Evolutionary conservation across 2,888 invertebrate genomes (phyloP).

Genomic region (Bombylius major): DNA sequence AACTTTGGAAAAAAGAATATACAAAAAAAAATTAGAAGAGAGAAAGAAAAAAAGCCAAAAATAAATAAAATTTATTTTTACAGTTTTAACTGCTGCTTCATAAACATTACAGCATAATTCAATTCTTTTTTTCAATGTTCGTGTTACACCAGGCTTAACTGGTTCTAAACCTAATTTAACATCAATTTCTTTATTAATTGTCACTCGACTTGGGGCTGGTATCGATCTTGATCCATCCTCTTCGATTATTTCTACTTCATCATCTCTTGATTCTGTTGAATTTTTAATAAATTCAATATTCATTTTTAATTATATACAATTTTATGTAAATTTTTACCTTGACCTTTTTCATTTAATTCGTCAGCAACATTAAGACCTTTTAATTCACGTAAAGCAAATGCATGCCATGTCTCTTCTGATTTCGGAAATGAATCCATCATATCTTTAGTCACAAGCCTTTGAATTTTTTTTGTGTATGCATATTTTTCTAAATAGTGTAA

Average conservation of each 20-base stretch:
- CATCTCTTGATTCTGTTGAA: not conserved
- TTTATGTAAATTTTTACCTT: too few relatives aligned
- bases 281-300: not conserved
- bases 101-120: constrained; percentile 39
- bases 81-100: constrained; percentile 37
- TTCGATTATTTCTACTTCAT: not conserved
- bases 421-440: constrained; percentile 39
- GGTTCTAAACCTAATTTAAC: not conserved
- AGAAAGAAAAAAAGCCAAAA: too few relatives aligned
- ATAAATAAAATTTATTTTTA: too few relatives aligned
- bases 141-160: constrained; percentile 8
- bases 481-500: constrained; percentile 45
- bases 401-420: constrained; percentile 48
- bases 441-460: constrained; percentile 41
- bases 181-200: not conserved
- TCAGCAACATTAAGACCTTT: constrained; percentile 34
- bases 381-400: constrained; percentile 46
- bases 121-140: constrained; percentile 35
- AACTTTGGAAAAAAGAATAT: constrained; percentile 18
- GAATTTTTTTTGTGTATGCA: constrained; percentile 45
- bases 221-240: not conserved
- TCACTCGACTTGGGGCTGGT: too few relatives aligned
- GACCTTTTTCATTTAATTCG: constrained; percentile 6
- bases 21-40: too few relatives aligned
- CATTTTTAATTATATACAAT: not conserved